Evolutionary conservation across 2,113 vertebrate genomes (phyloP).

Genomic region (Syngnathoides biaculeatus): DNA sequence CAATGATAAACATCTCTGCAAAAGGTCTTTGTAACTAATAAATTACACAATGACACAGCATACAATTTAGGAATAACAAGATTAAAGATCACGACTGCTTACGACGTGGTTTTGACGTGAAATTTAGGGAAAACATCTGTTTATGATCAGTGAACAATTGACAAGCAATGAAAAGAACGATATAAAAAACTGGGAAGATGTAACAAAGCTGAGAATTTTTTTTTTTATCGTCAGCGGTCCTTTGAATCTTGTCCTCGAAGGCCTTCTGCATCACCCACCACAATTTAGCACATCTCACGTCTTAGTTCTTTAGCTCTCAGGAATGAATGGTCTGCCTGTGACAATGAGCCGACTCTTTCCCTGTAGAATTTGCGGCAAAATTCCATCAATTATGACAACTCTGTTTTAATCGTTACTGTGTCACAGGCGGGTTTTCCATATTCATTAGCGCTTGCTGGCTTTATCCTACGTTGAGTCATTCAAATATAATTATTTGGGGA

Average conservation of each 20-base stretch:
- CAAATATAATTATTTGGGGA: neutral
- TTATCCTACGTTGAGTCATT: neutral
- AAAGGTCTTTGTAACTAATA: too few species aligned
- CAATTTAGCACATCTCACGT: too few species aligned
- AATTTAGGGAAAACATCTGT: neutral
- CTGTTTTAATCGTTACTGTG: neutral
- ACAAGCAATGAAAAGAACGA: constrained; percentile 22
- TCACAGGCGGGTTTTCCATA: neutral
- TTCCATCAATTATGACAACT: neutral
- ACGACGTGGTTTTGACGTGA: too few species aligned
- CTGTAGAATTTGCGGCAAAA: neutral
- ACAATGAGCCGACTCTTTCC: neutral
- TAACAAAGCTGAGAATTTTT: constrained; percentile 26
- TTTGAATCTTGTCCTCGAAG: neutral
- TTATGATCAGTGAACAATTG: constrained; percentile 23
- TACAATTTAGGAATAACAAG: too few species aligned
- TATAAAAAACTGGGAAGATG: constrained; percentile 11
- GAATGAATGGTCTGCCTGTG: too few species aligned
- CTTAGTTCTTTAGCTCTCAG: too few species aligned
- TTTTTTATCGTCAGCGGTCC: constrained; percentile 25
- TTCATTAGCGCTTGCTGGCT: neutral
- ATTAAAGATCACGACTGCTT: too few species aligned
- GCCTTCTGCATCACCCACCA: too few species aligned
- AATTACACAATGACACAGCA: too few species aligned
- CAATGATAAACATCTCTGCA: neutral